Evolutionary conservation across 2,797 vertebrate species (phyloP), one percentile per base, ranked within the genome.

Genomic region (Ciconia nigra): DNA sequence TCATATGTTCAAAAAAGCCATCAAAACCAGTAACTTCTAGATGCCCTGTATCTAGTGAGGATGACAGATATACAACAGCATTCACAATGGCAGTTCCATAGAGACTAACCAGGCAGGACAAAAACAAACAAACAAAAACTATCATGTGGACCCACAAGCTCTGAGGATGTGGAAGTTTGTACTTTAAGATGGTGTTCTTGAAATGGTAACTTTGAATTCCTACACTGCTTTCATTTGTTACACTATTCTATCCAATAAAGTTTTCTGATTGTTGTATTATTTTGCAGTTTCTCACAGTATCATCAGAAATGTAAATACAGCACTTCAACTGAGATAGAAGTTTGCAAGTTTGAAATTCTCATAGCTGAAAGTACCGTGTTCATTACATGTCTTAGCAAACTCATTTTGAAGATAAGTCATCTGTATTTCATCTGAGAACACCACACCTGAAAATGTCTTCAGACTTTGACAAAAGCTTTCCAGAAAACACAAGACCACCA

Each of bases 81-180:
- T 28, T 78, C 47, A 37, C 42, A 58, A 19, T 2, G 5, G 19
- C 33, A 89, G 22, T 26, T 67, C 54, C 33, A 24, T 42, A 26
- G 31, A 51, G 10, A 35, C 11, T 25, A 66, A 72, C 7, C 11
- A 66, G 52, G 13, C 2, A 4, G 37, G 10, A 29, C 6, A 8
- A 42, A 62, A 19, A 26, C 11, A 31, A 10, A 19, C 5, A 15
- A 57, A 57, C 76, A 37, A 3, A 21, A 3, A 26, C 6, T 25
- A 59, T 39, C 11, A 42, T 1, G 4, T 8, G 2, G 39, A 41
- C 16, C 12, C n/a, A 78, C 37, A 47, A 55, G 14, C 5, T 52
- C 37, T 11, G 47, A 66, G 18, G 35, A 62, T 0, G 0, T 7
- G 10, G 21, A 61, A 49, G 7, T 21, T 39, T n/a, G 59, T 28